Conservation (phyloP, 2,888 invertebrate species). For the Pinctada fucata region DNA sequence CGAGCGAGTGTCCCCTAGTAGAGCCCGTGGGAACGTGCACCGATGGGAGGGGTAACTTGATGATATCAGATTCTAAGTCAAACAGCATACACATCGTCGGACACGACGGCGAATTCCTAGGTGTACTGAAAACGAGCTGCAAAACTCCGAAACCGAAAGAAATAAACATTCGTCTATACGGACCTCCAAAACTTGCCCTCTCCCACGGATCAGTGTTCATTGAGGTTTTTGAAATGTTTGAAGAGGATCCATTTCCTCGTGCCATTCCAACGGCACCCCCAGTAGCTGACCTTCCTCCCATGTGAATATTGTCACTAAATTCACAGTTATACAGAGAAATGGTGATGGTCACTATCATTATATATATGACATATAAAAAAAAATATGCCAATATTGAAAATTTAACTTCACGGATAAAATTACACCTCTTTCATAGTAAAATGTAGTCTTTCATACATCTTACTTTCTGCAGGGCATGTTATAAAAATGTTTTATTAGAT, state of each 20-base stretch:
- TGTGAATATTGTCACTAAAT: neutral
- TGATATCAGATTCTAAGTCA: constrained; percentile 23
- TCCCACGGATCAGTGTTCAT: constrained; percentile 16
- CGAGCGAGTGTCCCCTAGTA: neutral
- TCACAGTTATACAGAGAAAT: no score
- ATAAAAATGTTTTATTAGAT: no score
- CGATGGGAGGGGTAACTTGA: constrained; percentile 23
- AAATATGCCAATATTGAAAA: no score
- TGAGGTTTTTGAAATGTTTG: constrained; percentile 16
- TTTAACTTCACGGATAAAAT: no score
- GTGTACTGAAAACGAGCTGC: constrained; percentile 15
- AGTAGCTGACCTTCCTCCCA: neutral
- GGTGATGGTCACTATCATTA: no score
- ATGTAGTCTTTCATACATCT: no score
- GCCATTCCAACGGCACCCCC: constrained; percentile 7
- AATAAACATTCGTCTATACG: constrained; percentile 19
- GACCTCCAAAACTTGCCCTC: constrained; percentile 13
- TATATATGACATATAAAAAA: no score
- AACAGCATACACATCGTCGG: constrained; percentile 12
- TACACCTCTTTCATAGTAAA: no score
- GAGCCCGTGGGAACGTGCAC: constrained; percentile 24
- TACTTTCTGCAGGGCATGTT: no score
- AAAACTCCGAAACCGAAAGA: constrained; percentile 12
- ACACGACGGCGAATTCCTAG: neutral
- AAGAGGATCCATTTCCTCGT: neutral